phyloP scores from a whole-genome alignment of 2,113 vertebrate genomes.

The cattle (Bos taurus) region ARS-UCD2.0 NC_037332.1:6588001-6588500 shows the following conservation, averaged over 20 bases:
- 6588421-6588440: neutral
- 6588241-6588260: conserved; percentile 28
- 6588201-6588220: conserved; percentile 39
- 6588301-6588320: neutral
- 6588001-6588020: conserved; percentile 3
- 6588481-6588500: neutral
- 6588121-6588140: neutral
- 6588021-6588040: neutral
- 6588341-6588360: neutral
- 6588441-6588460: neutral
- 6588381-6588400: neutral
- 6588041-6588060: neutral
- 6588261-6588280: neutral
- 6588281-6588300: conserved; percentile 3
- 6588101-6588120: neutral
- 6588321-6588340: neutral
- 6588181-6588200: conserved; percentile 16
- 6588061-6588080: neutral
- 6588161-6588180: neutral
- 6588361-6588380: neutral
- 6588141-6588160: neutral
- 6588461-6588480: neutral
- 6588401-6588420: neutral
- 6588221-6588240: conserved; percentile 22
- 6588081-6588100: neutral